phyloP scores from a whole-genome alignment of 2,797 vertebrate genomes.

The Sylvilagus floridanus region DNA sequence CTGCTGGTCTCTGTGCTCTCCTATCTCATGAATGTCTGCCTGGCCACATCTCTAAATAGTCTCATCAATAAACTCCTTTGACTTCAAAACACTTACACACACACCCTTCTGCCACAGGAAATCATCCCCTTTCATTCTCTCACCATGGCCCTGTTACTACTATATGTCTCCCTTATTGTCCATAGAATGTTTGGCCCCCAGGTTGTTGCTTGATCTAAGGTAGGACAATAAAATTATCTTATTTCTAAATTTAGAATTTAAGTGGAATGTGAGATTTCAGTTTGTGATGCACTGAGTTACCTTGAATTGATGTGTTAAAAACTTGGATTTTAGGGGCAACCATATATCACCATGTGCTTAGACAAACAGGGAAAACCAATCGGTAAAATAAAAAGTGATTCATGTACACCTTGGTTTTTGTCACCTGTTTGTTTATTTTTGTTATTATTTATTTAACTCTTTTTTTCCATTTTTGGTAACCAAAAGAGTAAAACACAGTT shows the following conservation, averaged over 20 bases:
- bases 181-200: no score
- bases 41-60: background rate
- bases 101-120: background rate
- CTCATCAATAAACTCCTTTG: background rate
- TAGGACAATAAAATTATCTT: background rate
- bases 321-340: background rate
- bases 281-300: background rate
- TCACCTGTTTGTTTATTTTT: background rate
- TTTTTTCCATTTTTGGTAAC: constrained; percentile 38
- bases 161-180: background rate
- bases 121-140: background rate
- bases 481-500: background rate
- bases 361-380: background rate
- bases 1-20: background rate
- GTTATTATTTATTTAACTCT: background rate
- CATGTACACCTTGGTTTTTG: background rate
- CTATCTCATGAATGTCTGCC: no score
- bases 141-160: no score
- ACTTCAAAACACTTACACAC: no score
- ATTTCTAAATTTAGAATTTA: background rate
- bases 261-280: background rate
- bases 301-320: background rate
- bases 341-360: background rate
- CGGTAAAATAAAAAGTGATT: background rate
- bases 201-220: background rate